Conservation (phyloP, 2,888 invertebrate species). For the Tuta absoluta region DNA sequence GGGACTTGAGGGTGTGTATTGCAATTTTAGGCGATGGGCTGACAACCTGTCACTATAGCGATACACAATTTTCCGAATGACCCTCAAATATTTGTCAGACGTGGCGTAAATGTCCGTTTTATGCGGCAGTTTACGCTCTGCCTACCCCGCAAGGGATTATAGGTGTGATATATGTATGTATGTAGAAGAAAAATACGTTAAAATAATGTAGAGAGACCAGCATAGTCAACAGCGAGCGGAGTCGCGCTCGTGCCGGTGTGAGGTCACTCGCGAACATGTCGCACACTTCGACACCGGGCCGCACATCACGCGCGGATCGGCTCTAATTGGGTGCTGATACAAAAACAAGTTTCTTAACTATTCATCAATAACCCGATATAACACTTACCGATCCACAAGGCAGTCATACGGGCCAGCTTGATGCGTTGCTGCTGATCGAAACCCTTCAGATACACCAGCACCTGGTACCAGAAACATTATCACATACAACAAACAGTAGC, state of each 20-base stretch:
- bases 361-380: background rate
- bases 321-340: slow-evolving; percentile 64
- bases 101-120: too few species aligned
- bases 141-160: too few species aligned
- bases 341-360: background rate
- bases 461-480: slow-evolving; percentile 70
- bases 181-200: too few species aligned
- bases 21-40: too few species aligned
- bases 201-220: slow-evolving; percentile 9
- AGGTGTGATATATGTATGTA: too few species aligned
- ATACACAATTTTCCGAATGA: too few species aligned
- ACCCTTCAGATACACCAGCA: slow-evolving; percentile 96
- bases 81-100: too few species aligned
- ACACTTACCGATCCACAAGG: slow-evolving; percentile 90
- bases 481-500: too few species aligned
- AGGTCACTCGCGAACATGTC: slow-evolving; percentile 43
- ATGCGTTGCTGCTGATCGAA: slow-evolving; percentile 93
- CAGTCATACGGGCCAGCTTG: slow-evolving; percentile 96
- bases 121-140: too few species aligned
- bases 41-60: too few species aligned
- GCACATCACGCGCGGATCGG: slow-evolving; percentile 50
- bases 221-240: background rate
- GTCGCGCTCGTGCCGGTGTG: background rate
- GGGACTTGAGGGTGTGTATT: too few species aligned
- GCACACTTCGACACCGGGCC: slow-evolving; percentile 70